Evolutionary conservation across 2,888 invertebrate genomes (phyloP).

Genomic region (Nematopogon swammerdamellus): DNA sequence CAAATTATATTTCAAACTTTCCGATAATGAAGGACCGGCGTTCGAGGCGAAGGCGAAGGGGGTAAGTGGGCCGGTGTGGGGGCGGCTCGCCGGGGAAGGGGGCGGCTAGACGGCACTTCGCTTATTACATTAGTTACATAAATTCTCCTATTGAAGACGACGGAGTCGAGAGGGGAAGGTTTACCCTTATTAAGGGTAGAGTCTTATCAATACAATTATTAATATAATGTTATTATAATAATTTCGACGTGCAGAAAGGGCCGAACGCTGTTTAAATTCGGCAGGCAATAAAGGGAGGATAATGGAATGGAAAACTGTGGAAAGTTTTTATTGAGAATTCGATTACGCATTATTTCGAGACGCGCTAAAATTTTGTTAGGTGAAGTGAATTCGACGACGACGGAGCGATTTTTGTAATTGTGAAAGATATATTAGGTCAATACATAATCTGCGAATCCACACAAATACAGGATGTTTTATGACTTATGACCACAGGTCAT

Average conservation of each 20-base stretch:
- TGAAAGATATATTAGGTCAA: too few species aligned
- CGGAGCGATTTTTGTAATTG: too few species aligned
- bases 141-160: conserved; percentile 58
- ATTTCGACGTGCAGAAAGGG: conserved; percentile 41
- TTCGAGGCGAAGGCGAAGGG: too few species aligned
- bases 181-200: conserved; percentile 58
- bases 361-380: too few species aligned
- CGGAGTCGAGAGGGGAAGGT: conserved; percentile 55
- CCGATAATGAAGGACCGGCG: conserved; percentile 49
- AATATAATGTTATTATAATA: conserved; percentile 58
- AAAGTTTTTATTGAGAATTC: conserved; percentile 58
- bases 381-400: too few species aligned
- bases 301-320: conserved; percentile 58
- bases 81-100: conserved; percentile 15
- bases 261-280: conserved; percentile 50
- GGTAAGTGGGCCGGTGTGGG: conserved; percentile 30
- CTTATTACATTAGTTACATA: conserved; percentile 59
- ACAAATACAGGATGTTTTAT: too few species aligned
- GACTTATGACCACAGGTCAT: too few species aligned
- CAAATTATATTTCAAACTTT: conserved; percentile 59
- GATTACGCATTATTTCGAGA: too few species aligned
- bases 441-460: too few species aligned
- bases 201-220: conserved; percentile 59
- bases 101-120: conserved; percentile 39
- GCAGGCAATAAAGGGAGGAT: conserved; percentile 53